Base-by-base conservation (phyloP, 1,140 invertebrate genomes). In the Ditylenchus dipsaci region DNA sequence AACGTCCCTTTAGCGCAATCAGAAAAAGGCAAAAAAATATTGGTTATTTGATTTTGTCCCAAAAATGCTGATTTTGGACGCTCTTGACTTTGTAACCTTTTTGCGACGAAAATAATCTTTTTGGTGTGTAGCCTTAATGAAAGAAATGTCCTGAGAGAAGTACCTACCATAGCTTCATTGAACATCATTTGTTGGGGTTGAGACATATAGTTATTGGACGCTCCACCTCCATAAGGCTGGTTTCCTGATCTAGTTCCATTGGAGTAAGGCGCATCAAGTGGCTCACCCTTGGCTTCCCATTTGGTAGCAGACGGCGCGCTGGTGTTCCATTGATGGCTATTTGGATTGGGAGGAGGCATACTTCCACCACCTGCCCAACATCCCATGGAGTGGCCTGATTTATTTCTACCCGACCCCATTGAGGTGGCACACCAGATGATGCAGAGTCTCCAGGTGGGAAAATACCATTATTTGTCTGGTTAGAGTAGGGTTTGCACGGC, bases 361-460 rank as follows among this genome's bases (percentile, higher is more conserved):
- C 33, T 11, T 26, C n/a, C 23, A 3, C 49, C 49, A 29, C n/a
- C n/a, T n/a, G n/a, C n/a, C 60, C 67, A 29, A 68, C 17, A 43
- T 68, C 60, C 67, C 67, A 68, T 1, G 67, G 67, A 9, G 42
- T 68, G 21, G 38, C 30, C 26, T 68, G 67, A 30, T 68, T 60
- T 21, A 68, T 53, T 63, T 68, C 67, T 21, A 17, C 26, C 23
- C 38, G 33, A n/a, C 67, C 67, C 67, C 59, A 68, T 62, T 68
- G 67, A 53, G 1, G 33, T 53, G 49, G 49, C n/a, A 53, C 3
- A 53, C 23, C 23, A 53, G 33, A 38, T n/a, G n/a, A n/a, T 38
- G 33, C 33, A 38, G n/a, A 5, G 49, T 53, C 49, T 7, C 49
- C 49, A 53, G 49, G 33, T 11, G 33, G 23, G 23, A 53, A 53